Conservation (phyloP, 2,113 vertebrate species). For the Arenaria interpres region DNA sequence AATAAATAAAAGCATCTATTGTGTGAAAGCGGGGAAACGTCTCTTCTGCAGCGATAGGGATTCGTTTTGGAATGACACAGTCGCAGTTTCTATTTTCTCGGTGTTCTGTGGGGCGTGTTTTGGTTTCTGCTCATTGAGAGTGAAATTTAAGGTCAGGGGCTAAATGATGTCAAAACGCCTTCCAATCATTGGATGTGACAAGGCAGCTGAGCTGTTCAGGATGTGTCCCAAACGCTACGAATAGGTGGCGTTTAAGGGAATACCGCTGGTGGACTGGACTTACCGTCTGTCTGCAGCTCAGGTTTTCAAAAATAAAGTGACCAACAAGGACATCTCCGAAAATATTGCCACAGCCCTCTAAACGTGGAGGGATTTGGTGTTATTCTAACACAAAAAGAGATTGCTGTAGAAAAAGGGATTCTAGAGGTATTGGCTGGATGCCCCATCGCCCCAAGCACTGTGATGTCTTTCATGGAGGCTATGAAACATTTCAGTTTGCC, state of each 20-base stretch:
- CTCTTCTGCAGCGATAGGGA: conserved; percentile 40
- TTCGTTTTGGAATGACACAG: conserved; percentile 58
- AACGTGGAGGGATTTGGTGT: not conserved
- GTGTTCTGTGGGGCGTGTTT: conserved; percentile 37
- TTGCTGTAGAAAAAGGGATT: not conserved
- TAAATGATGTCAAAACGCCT: conserved; percentile 45
- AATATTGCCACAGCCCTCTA: not conserved
- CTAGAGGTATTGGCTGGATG: conserved; percentile 37
- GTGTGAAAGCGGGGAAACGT: conserved; percentile 17
- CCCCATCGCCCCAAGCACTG: conserved; percentile 24
- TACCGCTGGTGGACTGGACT: not conserved
- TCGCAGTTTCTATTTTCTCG: conserved; percentile 48
- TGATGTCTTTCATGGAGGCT: conserved; percentile 46
- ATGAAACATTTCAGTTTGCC: conserved; percentile 60
- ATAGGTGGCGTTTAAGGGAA: not conserved
- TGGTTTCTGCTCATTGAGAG: conserved; percentile 52
- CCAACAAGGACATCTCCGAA: not conserved
- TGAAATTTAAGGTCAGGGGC: conserved; percentile 49
- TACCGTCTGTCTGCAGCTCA: not conserved
- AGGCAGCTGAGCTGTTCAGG: conserved; percentile 37
- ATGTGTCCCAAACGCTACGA: not conserved
- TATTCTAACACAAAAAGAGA: not conserved
- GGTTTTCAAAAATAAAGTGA: not conserved
- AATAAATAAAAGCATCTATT: conserved; percentile 66
- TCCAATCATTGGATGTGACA: conserved; percentile 42